These are phyloP conservation scores for Monopterus albus DNA, from an alignment of 2,113 vertebrate species.

Conservation along the genomic window DNA sequence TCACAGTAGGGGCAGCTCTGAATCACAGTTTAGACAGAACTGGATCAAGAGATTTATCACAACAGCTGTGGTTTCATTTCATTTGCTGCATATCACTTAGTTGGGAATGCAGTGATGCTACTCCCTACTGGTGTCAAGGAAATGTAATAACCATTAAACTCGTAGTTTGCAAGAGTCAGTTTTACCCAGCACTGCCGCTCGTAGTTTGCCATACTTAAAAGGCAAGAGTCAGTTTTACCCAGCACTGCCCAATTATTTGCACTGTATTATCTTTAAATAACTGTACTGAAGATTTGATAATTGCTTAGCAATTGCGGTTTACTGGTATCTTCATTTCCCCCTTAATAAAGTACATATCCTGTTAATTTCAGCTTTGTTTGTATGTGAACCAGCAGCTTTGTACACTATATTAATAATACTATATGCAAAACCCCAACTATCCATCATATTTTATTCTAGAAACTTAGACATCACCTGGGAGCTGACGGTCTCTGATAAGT, in stretches of 20 bases:
- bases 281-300: neutral
- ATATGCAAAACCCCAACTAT: neutral
- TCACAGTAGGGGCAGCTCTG: conserved; percentile 57
- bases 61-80: conserved; percentile 56
- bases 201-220: too few species aligned
- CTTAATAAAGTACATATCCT: neutral
- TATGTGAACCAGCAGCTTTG: too few species aligned
- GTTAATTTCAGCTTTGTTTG: neutral
- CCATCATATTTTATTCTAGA: conserved; percentile 47
- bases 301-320: neutral
- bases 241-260: conserved; percentile 1
- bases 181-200: too few species aligned
- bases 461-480: conserved; percentile 80
- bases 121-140: conserved; percentile 18
- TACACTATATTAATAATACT: too few species aligned
- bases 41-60: conserved; percentile 68
- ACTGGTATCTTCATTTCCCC: neutral
- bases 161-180: neutral
- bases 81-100: conserved; percentile 53
- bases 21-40: conserved; percentile 66
- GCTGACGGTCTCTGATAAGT: conserved; percentile 82
- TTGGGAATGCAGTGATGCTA: conserved; percentile 29
- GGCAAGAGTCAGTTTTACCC: neutral
- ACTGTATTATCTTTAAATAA: conserved; percentile 2
- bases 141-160: conserved; percentile 15